Percentiles rank a stretch among this genome's conserved stretches.
phyloP scores from a whole-genome alignment of 2,113 vertebrate species.

The Steatornis caripensis region DNA sequence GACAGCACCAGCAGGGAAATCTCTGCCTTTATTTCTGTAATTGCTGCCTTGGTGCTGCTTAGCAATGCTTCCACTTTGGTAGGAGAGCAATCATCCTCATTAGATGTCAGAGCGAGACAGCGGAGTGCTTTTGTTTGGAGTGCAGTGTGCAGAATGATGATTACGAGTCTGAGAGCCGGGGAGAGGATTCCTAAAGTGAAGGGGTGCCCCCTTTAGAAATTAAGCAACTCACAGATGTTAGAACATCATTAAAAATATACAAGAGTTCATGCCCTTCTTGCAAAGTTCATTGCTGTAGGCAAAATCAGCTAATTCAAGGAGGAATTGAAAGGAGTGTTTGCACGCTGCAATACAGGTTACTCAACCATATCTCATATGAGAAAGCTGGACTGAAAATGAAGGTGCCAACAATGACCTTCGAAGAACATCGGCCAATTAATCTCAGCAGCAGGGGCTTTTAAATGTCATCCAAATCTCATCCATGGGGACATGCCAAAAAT shows the following conservation, averaged over 20 bases:
- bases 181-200: not conserved
- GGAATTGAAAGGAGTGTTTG: not conserved
- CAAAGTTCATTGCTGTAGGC: not conserved
- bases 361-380: not conserved
- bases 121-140: conserved; percentile 17
- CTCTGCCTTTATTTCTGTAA: not conserved
- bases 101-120: conserved; percentile 8
- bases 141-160: not conserved
- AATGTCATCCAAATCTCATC: not conserved
- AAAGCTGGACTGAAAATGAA: not conserved
- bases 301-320: not conserved
- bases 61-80: not conserved
- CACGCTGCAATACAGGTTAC: not conserved
- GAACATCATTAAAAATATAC: not conserved
- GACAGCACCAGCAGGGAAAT: not conserved
- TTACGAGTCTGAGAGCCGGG: not conserved
- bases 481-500: not conserved
- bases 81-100: conserved; percentile 18
- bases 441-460: not conserved
- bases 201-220: not conserved
- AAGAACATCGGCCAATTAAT: not conserved
- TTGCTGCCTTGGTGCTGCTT: conserved; percentile 8
- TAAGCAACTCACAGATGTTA: not conserved
- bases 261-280: not conserved
- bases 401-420: not conserved